Conservation (phyloP, 2,797 vertebrate genomes). For the Sebastes baramenuke region DNA sequence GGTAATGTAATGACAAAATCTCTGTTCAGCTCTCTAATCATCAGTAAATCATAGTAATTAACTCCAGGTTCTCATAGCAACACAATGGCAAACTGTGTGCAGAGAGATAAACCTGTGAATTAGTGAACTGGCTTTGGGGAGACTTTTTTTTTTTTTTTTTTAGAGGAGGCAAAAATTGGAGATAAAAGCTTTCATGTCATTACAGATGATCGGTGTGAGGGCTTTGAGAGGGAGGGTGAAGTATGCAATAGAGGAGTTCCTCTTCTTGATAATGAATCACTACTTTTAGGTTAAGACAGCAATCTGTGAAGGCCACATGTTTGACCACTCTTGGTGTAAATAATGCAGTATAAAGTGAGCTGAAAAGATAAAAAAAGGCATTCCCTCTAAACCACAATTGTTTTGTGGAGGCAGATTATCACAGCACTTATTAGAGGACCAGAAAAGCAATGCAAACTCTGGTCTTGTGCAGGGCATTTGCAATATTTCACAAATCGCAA, state of each 20-base stretch:
- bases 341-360: background rate
- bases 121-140: conserved; percentile 25
- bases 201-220: conserved; percentile 7
- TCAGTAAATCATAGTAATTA: conserved; percentile 80
- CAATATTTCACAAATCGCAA: background rate
- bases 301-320: background rate
- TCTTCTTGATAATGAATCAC: conserved; percentile 7
- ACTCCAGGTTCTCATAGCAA: conserved; percentile 67
- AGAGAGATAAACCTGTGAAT: conserved; percentile 40
- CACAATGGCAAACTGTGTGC: conserved; percentile 35
- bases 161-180: conserved; percentile 5
- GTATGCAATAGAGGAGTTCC: conserved; percentile 11
- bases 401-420: background rate
- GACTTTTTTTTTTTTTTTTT: background rate
- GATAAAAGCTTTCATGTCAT: conserved; percentile 24
- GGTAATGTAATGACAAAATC: conserved; percentile 81
- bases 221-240: background rate
- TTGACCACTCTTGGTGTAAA: background rate
- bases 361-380: background rate
- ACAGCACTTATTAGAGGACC: background rate
- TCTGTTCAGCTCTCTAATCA: conserved; percentile 77
- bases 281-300: background rate
- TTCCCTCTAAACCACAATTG: background rate
- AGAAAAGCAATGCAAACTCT: background rate
- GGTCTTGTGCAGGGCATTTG: background rate